Conservation (phyloP, 2,888 invertebrate genomes). For the Lasioglossum morio region DNA sequence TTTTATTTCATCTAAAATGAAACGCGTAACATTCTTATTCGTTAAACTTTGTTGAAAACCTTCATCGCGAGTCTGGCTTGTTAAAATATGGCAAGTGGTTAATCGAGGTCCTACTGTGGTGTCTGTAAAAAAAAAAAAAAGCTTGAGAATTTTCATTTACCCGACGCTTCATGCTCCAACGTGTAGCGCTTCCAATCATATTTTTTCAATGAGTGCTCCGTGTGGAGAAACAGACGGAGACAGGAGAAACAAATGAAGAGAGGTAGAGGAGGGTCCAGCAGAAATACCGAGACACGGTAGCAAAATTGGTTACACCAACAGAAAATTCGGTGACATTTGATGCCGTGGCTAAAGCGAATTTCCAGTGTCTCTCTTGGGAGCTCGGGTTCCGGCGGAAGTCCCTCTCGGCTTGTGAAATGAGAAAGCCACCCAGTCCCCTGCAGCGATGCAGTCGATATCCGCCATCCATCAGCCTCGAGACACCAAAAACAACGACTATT, state of each 20-base stretch:
- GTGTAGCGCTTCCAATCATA: slow-evolving; percentile 5
- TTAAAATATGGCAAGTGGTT: too few species aligned
- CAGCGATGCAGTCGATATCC: slow-evolving; percentile 74
- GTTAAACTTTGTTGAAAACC: too few species aligned
- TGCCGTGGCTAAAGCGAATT: slow-evolving; percentile 63
- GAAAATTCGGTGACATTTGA: slow-evolving; percentile 60
- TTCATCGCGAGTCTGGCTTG: too few species aligned
- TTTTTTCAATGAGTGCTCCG: slow-evolving; percentile 20
- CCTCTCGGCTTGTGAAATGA: slow-evolving; percentile 74
- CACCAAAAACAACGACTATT: slow-evolving; percentile 66
- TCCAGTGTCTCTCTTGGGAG: slow-evolving; percentile 57
- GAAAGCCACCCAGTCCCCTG: slow-evolving; percentile 69
- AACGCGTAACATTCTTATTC: too few species aligned
- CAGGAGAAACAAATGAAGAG: not conserved
- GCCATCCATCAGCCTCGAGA: slow-evolving; percentile 71
- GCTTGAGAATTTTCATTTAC: slow-evolving; percentile 34
- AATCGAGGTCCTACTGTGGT: too few species aligned
- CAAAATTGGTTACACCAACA: slow-evolving; percentile 55
- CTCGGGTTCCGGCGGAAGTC: slow-evolving; percentile 69
- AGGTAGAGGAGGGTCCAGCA: not conserved
- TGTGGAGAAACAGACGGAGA: not conserved
- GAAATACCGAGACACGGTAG: slow-evolving; percentile 20
- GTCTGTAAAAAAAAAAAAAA: not conserved
- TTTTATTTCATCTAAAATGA: too few species aligned
- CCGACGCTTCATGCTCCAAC: not conserved